Evolutionary conservation across 1,140 invertebrate species (phyloP), one percentile per base, ranked within the genome.

Genomic region (Gonioctena quinquepunctata): DNA sequence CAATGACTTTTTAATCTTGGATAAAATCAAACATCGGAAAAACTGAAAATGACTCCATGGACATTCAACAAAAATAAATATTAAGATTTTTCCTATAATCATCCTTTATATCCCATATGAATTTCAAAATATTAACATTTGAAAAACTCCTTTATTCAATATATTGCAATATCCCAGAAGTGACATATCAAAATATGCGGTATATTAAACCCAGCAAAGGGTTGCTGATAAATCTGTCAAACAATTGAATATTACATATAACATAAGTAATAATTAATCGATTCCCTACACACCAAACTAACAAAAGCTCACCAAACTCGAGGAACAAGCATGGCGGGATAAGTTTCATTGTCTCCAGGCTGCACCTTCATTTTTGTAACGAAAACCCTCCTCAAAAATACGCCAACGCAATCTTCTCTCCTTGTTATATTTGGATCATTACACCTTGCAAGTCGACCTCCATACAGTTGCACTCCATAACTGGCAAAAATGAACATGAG

Each of bases 401-500:
- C 92, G 0, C 98, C 98, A 13, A 95, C 92, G 84, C 98, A 99
- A 66, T 98, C 90, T 78, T 94, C 92, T 73, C 96, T 88, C 13
- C 85, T 88, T 0, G 85, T 86, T 59, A 99, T 96, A 0, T 89
- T 94, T 0, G 94, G 95, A 85, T 99, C 98, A 84, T 99, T 99
- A 81, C 98, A 99, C 25, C 97, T 88, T 1, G 97, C 97, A 75
- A 99, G 85, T 81, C 91, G 89, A 5, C 98, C 98, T 8, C 98
- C 98, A 83, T 98, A 99, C 49, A 99, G 84, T 81, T 99, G 98
- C 2, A 99, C 96, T 0, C 98, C 98, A 80, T 99, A 99, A 83
- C 95, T 98, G 52, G 98, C 97, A 84, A 99, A 99, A 16, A 99
- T 95, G 83, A 99, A 99, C 93, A 99, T 99, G 18, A 99, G 86